phyloP scores from a whole-genome alignment of 2,888 invertebrate genomes.

The Halocaridina rubra region DNA sequence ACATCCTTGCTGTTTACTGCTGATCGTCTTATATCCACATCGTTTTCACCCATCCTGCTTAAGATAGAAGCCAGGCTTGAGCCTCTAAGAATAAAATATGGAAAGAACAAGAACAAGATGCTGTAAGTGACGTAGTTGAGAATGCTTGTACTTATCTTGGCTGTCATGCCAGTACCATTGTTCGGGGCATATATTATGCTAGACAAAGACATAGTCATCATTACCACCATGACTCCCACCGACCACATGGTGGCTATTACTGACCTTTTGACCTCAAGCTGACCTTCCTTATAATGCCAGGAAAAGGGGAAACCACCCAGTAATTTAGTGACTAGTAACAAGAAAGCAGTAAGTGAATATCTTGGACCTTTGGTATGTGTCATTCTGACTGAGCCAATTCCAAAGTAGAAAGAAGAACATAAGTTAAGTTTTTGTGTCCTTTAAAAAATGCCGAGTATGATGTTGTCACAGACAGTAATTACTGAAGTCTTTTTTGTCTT shows the following conservation, averaged over 20 bases:
- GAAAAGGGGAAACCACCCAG: neutral
- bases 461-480: no score
- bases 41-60: neutral
- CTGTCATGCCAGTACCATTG: neutral
- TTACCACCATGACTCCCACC: neutral
- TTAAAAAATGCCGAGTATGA: no score
- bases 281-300: neutral
- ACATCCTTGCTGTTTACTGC: neutral
- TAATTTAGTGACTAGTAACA: neutral
- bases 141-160: constrained; percentile 15
- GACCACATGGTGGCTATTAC: constrained; percentile 25
- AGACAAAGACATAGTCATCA: constrained; percentile 16
- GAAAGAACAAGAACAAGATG: constrained; percentile 20
- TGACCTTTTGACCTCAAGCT: constrained; percentile 6
- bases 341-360: neutral
- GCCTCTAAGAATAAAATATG: constrained; percentile 10
- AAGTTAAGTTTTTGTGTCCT: no score
- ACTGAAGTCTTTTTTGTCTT: neutral
- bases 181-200: constrained; percentile 25
- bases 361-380: no score
- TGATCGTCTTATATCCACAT: neutral
- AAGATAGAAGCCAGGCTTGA: constrained; percentile 4
- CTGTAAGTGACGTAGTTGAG: constrained; percentile 36
- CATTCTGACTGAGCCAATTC: no score
- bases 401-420: no score